Base-by-base conservation (phyloP, 1,140 invertebrate species). In the Nasonia vitripennis region DNA sequence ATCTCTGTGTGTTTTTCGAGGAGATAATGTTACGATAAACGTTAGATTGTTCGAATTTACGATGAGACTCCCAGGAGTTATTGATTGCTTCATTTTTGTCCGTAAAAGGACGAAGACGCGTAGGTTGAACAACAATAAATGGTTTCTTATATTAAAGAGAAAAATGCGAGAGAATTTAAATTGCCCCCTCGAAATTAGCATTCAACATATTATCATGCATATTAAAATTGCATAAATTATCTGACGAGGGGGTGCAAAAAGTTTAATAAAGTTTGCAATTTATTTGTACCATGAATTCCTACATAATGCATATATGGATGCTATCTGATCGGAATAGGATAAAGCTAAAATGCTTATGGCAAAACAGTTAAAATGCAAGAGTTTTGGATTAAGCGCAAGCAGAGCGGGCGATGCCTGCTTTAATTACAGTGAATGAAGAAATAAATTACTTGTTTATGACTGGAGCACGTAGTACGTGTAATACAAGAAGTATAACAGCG, bases 361-460 rank as follows among this genome's bases (percentile, higher is more conserved):
- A 20, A 75, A 75, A 75, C 34, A 41, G 73, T 75, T 37, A 3
- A 41, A 75, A 20, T 74, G 74, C 10, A 74, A 11, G 20, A 9
- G 27, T 77, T 77, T 77, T 51, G 74, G n/a, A 48, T 77, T 20
- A 41, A 77, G 74, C 10, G 74, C 10, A 48, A 75, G 20, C 37
- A 51, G n/a, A n/a, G 45, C 48, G 23, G 41, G 12, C 23, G 23
- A 62, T 67, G 51, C 77, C 7, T 78, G 23, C 23, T 67, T 62
- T 78, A 78, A 78, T 67, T 78, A 62, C 27, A 67, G 55, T 37
- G 55, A 31, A 78, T 78, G 77, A 55, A 78, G 77, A 78, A 78
- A 78, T 78, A 62, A 78, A 78, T 78, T 78, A 78, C 48, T 78
- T 37, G 9, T 62, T 31, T 78, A 34, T 71, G 73, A 34, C n/a